Evolutionary conservation across 2,888 invertebrate species (phyloP).

Genomic region (Auanema freiburgensis): DNA sequence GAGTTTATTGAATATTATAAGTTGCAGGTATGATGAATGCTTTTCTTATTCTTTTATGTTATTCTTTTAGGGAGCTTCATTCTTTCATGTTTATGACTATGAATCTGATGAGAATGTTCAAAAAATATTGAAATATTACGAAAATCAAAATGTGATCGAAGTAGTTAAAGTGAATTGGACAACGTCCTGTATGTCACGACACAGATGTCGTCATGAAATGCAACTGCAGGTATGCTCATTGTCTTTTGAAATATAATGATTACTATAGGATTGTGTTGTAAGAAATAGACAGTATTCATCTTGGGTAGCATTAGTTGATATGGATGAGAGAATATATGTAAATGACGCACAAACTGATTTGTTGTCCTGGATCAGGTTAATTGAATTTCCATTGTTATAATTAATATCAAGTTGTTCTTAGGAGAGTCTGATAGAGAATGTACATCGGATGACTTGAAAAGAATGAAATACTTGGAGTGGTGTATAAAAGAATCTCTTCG

Average conservation of each 20-base stretch:
- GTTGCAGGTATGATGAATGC: conserved; percentile 24
- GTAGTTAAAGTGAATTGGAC: conserved; percentile 23
- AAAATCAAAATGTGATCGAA: conserved; percentile 9
- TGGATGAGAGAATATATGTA: conserved; percentile 35
- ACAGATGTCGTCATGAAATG: conserved; percentile 43
- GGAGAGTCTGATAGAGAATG: no score
- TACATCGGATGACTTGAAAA: no score
- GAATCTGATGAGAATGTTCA: conserved; percentile 12
- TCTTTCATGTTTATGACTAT: conserved; percentile 28
- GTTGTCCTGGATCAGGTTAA: conserved; percentile 20
- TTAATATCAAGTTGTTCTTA: no score
- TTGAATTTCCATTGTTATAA: not conserved
- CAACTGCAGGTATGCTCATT: conserved; percentile 32
- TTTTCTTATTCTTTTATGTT: not conserved
- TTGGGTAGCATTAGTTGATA: conserved; percentile 34
- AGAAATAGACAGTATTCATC: conserved; percentile 16
- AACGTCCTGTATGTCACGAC: conserved; percentile 32
- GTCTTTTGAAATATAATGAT: not conserved
- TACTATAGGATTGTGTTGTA: conserved; percentile 32
- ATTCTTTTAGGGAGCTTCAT: conserved; percentile 30
- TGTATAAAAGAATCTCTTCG: no score
- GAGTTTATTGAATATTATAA: conserved; percentile 40
- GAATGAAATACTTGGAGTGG: no score
- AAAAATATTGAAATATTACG: conserved; percentile 24
- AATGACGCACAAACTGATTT: conserved; percentile 12